Evolutionary conservation across 30 jellyfish, hydroid and myxozoan genomes (phyloP).

Genomic region (Aurelia sp.): DNA sequence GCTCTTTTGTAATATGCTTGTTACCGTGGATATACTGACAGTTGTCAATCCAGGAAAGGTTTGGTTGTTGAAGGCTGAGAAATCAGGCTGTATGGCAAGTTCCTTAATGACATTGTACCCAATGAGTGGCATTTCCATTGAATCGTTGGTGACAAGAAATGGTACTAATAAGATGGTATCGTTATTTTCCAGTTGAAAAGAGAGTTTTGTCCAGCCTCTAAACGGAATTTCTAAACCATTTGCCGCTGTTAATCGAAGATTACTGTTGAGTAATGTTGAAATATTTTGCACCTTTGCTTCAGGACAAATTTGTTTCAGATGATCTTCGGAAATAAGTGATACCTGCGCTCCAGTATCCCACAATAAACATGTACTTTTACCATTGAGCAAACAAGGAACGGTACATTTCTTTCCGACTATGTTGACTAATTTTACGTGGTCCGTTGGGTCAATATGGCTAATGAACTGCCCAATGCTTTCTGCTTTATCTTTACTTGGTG

Average conservation of each 20-base stretch:
- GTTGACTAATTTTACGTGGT: constrained; percentile 21
- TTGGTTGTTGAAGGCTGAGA: not conserved
- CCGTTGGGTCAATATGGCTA: constrained; percentile 9
- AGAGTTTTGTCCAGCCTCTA: constrained; percentile 8
- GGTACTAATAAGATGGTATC: constrained; percentile 4
- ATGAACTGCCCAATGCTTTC: not conserved
- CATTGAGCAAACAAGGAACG: constrained; percentile 18
- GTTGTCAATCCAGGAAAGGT: not conserved
- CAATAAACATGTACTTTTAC: not conserved
- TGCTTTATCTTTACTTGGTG: no score
- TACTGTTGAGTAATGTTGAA: not conserved
- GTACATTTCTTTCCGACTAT: constrained; percentile 25
- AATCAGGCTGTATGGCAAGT: not conserved
- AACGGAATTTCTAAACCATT: constrained; percentile 11
- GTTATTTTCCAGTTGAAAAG: constrained; percentile 7
- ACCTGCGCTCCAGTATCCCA: constrained; percentile 44
- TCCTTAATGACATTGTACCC: constrained; percentile 26
- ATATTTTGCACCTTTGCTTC: not conserved
- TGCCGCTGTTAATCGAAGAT: constrained; percentile 14
- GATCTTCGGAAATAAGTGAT: constrained; percentile 8
- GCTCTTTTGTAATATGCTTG: constrained; percentile 6
- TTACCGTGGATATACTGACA: not conserved
- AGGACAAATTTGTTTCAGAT: not conserved
- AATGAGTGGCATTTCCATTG: constrained; percentile 14
- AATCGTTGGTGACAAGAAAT: constrained; percentile 7